These are phyloP conservation scores for Cervus canadensis DNA, from an alignment of 2,113 vertebrate species.

Conservation along the genomic window DNA sequence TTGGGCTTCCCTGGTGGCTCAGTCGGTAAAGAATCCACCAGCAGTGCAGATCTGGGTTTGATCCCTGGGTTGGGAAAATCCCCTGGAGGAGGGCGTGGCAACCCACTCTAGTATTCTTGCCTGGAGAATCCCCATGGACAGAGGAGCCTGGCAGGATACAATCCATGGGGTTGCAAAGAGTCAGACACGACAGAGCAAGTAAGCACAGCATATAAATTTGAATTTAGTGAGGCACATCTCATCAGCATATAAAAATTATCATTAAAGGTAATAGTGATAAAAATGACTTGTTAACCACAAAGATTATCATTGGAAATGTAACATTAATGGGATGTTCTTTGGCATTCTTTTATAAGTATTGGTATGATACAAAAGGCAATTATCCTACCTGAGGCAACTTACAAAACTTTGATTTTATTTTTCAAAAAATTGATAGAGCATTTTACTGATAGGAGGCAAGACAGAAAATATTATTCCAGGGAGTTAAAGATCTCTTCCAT, in stretches of 20 bases:
- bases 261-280: neutral
- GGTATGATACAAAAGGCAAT: neutral
- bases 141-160: neutral
- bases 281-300: neutral
- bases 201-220: neutral
- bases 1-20: neutral
- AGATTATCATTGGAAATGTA: neutral
- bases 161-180: neutral
- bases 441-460: neutral
- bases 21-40: neutral
- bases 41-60: neutral
- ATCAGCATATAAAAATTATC: neutral
- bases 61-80: neutral
- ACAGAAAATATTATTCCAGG: neutral
- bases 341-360: neutral
- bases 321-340: neutral
- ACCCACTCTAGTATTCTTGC: neutral
- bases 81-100: neutral
- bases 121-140: neutral
- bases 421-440: neutral
- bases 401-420: slow-evolving; percentile 12
- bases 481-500: neutral
- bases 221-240: neutral
- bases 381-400: neutral
- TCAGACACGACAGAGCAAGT: neutral